These are phyloP conservation scores for Holcopasites calliopsidis DNA, from an alignment of 1,140 invertebrate genomes.

Conservation along the genomic window DNA sequence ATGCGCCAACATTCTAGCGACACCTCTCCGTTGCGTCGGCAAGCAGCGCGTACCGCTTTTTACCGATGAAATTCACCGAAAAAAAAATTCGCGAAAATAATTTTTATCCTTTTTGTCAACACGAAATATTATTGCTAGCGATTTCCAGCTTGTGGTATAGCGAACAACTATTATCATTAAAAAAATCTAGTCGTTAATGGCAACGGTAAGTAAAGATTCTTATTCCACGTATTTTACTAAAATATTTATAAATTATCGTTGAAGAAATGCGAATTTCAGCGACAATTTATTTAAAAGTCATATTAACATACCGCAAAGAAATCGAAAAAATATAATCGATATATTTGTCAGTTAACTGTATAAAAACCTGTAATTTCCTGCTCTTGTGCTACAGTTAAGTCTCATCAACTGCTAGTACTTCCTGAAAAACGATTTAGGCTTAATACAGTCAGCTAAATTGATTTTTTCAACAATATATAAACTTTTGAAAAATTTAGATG, in stretches of 20 bases:
- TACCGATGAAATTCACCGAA: conserved; percentile 19
- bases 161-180: not conserved
- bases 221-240: not conserved
- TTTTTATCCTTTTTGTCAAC: not conserved
- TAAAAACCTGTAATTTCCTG: not conserved
- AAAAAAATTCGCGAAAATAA: no score
- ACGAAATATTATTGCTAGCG: not conserved
- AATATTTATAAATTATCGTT: not conserved
- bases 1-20: conserved; percentile 12
- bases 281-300: not conserved
- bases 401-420: not conserved
- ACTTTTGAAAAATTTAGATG: not conserved
- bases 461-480: conserved; percentile 1
- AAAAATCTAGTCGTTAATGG: no score
- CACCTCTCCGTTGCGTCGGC: not conserved
- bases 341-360: not conserved
- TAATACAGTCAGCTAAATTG: not conserved
- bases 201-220: not conserved
- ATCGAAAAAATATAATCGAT: not conserved
- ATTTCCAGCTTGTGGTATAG: not conserved
- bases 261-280: not conserved
- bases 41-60: not conserved
- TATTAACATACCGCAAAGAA: not conserved
- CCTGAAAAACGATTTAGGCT: not conserved
- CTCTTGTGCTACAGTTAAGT: not conserved